phyloP scores from a whole-genome alignment of 2,888 invertebrate species.

The Lordiphosa fenestrarum region DNA sequence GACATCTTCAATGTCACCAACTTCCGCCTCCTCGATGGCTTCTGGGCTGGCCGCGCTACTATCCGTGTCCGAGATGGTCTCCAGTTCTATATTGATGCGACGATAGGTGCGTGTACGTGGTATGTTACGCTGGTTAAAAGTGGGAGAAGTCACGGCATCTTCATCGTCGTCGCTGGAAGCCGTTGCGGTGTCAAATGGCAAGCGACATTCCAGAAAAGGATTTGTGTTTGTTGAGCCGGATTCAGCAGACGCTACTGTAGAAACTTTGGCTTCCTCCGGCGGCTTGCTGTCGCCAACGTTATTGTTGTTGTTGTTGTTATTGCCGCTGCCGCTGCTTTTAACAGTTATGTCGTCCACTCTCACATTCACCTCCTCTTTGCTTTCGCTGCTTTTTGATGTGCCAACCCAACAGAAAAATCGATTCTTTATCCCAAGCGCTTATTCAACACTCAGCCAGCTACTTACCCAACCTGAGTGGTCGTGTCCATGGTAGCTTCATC shows the following conservation, averaged over 20 bases:
- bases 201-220: too few species aligned
- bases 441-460: conserved; percentile 1
- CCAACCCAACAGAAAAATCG: conserved; percentile 23
- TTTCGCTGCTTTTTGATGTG: background rate
- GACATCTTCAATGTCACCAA: conserved; percentile 6
- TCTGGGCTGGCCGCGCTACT: background rate
- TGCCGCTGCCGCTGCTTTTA: conserved; percentile 21
- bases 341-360: conserved; percentile 5
- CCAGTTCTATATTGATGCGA: conserved; percentile 25
- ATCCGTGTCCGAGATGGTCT: conserved; percentile 19
- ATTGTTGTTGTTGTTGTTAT: conserved; percentile 27
- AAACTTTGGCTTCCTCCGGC: conserved; percentile 2
- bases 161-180: background rate
- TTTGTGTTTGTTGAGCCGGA: too few species aligned
- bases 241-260: background rate
- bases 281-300: conserved; percentile 2
- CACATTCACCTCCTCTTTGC: conserved; percentile 25
- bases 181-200: too few species aligned
- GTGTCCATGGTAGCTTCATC: background rate
- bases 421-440: conserved; percentile 18
- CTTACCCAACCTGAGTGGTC: conserved; percentile 14
- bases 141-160: background rate
- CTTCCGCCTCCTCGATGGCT: background rate
- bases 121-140: conserved; percentile 21
- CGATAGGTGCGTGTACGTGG: conserved; percentile 41